Conservation (phyloP, 2,888 invertebrate genomes). For the Scotopteryx bipunctaria region DNA sequence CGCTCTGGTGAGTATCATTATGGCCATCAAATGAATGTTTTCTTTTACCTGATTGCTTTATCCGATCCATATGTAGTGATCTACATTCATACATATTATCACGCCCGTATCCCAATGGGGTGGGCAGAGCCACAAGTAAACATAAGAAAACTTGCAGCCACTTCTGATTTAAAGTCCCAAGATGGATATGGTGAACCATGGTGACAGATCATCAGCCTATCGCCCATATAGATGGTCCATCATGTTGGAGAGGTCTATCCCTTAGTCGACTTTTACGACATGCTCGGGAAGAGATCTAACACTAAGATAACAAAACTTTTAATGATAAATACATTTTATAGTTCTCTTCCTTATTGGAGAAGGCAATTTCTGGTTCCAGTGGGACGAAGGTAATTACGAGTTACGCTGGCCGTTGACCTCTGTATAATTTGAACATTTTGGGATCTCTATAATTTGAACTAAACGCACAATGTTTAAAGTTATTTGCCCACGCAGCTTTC, state of each 20-base stretch:
- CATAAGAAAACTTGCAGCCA: no score
- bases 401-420: constrained; percentile 4
- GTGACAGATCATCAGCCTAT: no score
- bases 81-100: no score
- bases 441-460: constrained; percentile 1
- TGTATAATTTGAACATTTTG: constrained; percentile 7
- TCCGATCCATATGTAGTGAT: constrained; percentile 20
- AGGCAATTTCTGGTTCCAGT: constrained; percentile 39
- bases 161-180: no score
- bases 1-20: constrained; percentile 43
- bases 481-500: constrained; percentile 47
- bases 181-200: no score
- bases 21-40: constrained; percentile 52
- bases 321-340: neutral
- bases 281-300: no score
- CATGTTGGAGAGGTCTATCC: no score
- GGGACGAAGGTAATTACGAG: constrained; percentile 35
- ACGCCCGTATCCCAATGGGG: no score
- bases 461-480: constrained; percentile 5
- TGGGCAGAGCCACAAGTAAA: no score
- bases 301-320: neutral
- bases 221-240: no score
- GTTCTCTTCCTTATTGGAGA: constrained; percentile 10
- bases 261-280: no score
- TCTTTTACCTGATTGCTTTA: constrained; percentile 42